phyloP scores from a whole-genome alignment of 2,797 vertebrate genomes.

The Aeoliscus strigatus region DNA sequence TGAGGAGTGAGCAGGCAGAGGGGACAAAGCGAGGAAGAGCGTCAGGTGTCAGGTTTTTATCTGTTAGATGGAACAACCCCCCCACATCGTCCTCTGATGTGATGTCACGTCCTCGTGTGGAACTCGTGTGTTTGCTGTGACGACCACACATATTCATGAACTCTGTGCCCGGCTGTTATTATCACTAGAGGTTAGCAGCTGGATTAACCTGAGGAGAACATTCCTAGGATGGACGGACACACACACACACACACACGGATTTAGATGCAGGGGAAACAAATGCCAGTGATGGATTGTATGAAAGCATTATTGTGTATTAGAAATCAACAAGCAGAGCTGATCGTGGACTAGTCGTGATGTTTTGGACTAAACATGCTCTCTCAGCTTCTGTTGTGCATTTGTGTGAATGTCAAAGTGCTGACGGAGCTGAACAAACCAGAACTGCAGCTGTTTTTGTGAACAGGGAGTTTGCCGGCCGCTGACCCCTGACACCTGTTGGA shows the following conservation, averaged over 20 bases:
- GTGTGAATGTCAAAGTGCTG: slow-evolving; percentile 12
- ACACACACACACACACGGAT: slow-evolving; percentile 24
- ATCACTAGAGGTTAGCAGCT: slow-evolving; percentile 7
- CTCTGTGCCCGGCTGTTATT: neutral
- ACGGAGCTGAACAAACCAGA: slow-evolving; percentile 31
- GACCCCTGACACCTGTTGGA: neutral
- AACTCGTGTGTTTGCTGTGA: slow-evolving; percentile 46
- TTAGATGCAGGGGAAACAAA: slow-evolving; percentile 24
- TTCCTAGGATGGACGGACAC: slow-evolving; percentile 25
- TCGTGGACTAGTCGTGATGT: neutral
- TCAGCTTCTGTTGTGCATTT: slow-evolving; percentile 5
- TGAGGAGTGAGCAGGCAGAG: slow-evolving; percentile 3
- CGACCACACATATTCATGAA: slow-evolving; percentile 2
- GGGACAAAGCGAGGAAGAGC: neutral
- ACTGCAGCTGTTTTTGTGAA: slow-evolving; percentile 10
- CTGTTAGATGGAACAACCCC: neutral
- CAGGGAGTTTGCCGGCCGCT: slow-evolving; percentile 3
- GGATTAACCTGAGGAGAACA: slow-evolving; percentile 22
- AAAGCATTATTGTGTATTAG: slow-evolving; percentile 2
- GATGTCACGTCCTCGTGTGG: slow-evolving; percentile 35
- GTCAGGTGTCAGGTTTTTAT: slow-evolving; percentile 17
- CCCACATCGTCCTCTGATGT: slow-evolving; percentile 7
- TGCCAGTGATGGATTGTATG: slow-evolving; percentile 26
- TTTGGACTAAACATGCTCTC: slow-evolving; percentile 3
- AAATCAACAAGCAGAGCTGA: neutral